Conservation (phyloP, 2,888 invertebrate species). For the Clepsis dumicolana region DNA sequence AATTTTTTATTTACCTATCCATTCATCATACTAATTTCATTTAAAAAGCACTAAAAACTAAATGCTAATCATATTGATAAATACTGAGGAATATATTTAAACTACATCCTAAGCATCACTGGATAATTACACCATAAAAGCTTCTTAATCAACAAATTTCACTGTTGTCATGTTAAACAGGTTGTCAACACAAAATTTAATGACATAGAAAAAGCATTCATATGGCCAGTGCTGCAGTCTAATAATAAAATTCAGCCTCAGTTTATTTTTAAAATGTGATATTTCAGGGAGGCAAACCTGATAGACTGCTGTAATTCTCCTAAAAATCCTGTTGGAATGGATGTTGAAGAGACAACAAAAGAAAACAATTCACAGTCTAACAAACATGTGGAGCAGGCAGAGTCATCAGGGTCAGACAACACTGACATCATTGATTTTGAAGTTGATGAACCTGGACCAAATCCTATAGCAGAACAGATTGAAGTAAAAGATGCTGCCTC, state of each 20-base stretch:
- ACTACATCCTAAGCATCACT: too few species aligned
- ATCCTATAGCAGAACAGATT: conserved; percentile 43
- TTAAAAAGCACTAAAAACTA: too few species aligned
- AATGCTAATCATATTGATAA: too few species aligned
- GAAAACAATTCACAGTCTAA: conserved; percentile 31
- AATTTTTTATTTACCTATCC: not conserved
- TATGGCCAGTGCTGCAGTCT: not conserved
- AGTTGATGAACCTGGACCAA: conserved; percentile 50
- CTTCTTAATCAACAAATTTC: too few species aligned
- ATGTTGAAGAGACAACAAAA: conserved; percentile 34
- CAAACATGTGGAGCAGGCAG: conserved; percentile 56
- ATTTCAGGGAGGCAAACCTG: conserved; percentile 59
- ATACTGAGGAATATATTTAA: too few species aligned
- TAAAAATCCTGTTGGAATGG: conserved; percentile 45
- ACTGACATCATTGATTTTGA: conserved; percentile 61
- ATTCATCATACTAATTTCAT: too few species aligned
- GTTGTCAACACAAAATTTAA: not conserved
- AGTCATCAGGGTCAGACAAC: conserved; percentile 61
- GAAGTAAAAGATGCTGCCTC: conserved; percentile 55
- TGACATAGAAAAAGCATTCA: not conserved
- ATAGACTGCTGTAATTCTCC: conserved; percentile 56
- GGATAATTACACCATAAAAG: too few species aligned
- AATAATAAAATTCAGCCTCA: not conserved
- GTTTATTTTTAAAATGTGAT: conserved; percentile 18
- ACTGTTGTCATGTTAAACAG: not conserved